phyloP scores from a whole-genome alignment of 1,140 invertebrate genomes.

The Trichogramma pretiosum region DNA sequence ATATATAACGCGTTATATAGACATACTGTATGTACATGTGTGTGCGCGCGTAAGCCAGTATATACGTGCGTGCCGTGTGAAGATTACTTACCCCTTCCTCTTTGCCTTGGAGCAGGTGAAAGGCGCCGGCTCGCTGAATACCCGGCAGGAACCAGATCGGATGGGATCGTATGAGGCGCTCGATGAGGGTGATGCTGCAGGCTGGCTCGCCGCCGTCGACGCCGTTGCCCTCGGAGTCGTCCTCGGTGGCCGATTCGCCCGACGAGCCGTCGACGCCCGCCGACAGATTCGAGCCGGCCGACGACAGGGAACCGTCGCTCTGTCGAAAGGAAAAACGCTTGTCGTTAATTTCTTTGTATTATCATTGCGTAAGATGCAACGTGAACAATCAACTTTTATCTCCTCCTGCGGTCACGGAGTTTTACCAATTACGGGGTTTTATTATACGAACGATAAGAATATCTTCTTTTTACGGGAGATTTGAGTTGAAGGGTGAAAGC shows the following conservation, averaged over 20 bases:
- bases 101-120: conserved; percentile 86
- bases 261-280: conserved; percentile 34
- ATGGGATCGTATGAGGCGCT: conserved; percentile 81
- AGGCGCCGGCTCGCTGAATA: conserved; percentile 84
- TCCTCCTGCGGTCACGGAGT: background rate
- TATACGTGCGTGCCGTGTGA: no score
- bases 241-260: conserved; percentile 20
- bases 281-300: conserved; percentile 37
- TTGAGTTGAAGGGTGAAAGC: no score
- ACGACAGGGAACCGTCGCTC: conserved; percentile 42
- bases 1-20: no score
- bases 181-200: conserved; percentile 75
- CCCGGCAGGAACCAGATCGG: conserved; percentile 92
- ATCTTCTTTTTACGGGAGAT: background rate
- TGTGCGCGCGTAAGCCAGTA: background rate
- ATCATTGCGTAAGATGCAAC: no score
- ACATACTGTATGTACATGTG: background rate
- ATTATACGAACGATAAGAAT: background rate
- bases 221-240: conserved; percentile 34
- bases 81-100: conserved; percentile 72
- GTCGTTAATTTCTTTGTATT: no score
- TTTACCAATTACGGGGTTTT: background rate
- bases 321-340: conserved; percentile 22
- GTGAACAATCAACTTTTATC: background rate
- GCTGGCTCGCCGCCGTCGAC: conserved; percentile 35